These are phyloP conservation scores for Odocoileus hemionus DNA, from an alignment of 2,113 vertebrate genomes.

Conservation along the genomic window DNA sequence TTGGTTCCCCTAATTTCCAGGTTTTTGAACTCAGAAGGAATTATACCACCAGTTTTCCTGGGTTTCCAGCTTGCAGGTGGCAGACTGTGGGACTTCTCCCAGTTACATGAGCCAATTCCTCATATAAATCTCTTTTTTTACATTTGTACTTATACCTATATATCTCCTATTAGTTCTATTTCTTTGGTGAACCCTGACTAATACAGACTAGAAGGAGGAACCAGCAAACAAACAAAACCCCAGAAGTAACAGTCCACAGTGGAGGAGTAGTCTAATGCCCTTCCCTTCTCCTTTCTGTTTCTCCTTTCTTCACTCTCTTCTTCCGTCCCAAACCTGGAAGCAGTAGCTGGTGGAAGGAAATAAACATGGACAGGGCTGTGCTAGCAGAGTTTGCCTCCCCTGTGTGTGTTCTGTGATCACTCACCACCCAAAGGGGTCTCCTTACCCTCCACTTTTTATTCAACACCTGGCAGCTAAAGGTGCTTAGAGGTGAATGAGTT, in stretches of 20 bases:
- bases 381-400: not conserved
- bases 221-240: not conserved
- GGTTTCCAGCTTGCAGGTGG: not conserved
- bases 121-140: not conserved
- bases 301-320: not conserved
- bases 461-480: not conserved
- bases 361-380: not conserved
- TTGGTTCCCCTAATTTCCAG: not conserved
- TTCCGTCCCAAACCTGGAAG: not conserved
- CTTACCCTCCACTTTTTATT: not conserved
- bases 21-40: not conserved
- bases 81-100: not conserved
- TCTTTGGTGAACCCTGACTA: not conserved
- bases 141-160: not conserved
- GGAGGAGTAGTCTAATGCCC: not conserved
- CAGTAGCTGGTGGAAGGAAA: not conserved
- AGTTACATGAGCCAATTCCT: not conserved
- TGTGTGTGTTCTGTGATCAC: not conserved
- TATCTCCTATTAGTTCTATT: not conserved
- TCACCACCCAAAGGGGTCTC: not conserved
- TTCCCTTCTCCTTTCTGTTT: not conserved
- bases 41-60: not conserved
- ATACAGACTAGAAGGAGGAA: not conserved
- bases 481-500: not conserved
- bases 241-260: not conserved